These are phyloP conservation scores for Sylvietta virens DNA, from an alignment of 2,113 vertebrate genomes.

Conservation along the genomic window DNA sequence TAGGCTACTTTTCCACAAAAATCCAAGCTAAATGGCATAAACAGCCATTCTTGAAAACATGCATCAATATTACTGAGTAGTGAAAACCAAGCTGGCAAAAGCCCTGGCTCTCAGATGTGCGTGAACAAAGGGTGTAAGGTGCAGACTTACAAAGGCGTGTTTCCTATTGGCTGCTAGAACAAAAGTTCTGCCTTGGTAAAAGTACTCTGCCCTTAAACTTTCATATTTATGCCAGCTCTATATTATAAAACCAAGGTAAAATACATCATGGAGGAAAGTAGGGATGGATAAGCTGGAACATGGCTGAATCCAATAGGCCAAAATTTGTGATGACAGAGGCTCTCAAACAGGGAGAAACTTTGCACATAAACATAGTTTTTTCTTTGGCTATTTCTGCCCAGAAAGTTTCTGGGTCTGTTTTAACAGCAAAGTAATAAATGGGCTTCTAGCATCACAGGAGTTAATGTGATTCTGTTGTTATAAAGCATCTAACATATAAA, in stretches of 20 bases:
- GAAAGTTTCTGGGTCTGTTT: not conserved
- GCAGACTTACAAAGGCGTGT: not conserved
- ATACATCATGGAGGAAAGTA: not conserved
- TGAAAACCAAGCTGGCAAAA: not conserved
- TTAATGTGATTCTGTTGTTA: not conserved
- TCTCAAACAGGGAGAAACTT: not conserved
- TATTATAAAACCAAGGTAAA: not conserved
- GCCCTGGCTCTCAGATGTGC: not conserved
- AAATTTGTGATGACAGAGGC: not conserved
- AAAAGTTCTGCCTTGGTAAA: not conserved
- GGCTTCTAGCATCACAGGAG: not conserved
- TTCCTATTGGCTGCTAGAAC: not conserved
- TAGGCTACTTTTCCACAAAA: not conserved
- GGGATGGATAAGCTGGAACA: not conserved
- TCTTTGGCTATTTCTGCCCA: not conserved
- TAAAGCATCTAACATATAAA: not conserved
- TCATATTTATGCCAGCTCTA: not conserved
- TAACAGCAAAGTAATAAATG: not conserved
- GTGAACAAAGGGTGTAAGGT: not conserved
- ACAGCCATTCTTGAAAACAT: not conserved
- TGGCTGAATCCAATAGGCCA: not conserved
- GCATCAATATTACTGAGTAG: not conserved
- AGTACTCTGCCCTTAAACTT: not conserved
- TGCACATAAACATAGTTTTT: not conserved
- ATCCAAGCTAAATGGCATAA: not conserved